These are phyloP conservation scores for Microcebus griseorufus DNA, from an alignment of 2,113 vertebrate genomes.

Conservation along the genomic window DNA sequence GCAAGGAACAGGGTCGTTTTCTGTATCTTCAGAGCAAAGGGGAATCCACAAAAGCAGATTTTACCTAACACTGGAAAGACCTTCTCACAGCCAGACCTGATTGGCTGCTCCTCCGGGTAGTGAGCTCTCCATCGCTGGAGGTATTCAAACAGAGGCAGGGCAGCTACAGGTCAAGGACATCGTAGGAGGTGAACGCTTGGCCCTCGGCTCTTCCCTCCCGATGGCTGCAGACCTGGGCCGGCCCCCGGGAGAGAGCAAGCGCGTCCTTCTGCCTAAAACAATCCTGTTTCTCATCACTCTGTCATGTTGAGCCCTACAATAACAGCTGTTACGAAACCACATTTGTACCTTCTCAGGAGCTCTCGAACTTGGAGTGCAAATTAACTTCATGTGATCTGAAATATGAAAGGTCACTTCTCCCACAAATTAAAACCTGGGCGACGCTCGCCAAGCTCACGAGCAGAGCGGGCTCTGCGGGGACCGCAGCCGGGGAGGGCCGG, in stretches of 20 bases:
- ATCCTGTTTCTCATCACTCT: neutral
- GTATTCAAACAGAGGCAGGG: neutral
- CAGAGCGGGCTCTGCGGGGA: neutral
- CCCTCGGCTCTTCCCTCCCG: neutral
- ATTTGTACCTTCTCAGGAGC: slow-evolving; percentile 52
- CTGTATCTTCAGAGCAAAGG: neutral
- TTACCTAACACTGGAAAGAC: neutral
- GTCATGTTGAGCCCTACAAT: slow-evolving; percentile 4
- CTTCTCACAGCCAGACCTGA: neutral
- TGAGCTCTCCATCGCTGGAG: rapidly evolving
- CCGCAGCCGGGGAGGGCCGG: neutral
- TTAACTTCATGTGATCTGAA: slow-evolving; percentile 73
- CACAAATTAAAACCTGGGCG: slow-evolving; percentile 46
- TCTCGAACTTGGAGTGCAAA: slow-evolving; percentile 76
- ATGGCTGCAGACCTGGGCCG: neutral
- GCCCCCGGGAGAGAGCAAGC: neutral
- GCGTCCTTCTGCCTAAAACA: slow-evolving; percentile 12
- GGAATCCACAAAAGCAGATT: neutral
- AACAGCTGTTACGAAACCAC: slow-evolving; percentile 66
- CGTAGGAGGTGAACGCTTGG: neutral
- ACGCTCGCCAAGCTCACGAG: slow-evolving; percentile 26
- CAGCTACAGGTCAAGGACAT: neutral
- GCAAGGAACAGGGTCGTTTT: rapidly evolving
- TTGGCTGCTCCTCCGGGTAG: neutral
- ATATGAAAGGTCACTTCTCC: slow-evolving; percentile 66